Conservation (phyloP, 2,113 vertebrate species). For the Loxodonta africana region DNA sequence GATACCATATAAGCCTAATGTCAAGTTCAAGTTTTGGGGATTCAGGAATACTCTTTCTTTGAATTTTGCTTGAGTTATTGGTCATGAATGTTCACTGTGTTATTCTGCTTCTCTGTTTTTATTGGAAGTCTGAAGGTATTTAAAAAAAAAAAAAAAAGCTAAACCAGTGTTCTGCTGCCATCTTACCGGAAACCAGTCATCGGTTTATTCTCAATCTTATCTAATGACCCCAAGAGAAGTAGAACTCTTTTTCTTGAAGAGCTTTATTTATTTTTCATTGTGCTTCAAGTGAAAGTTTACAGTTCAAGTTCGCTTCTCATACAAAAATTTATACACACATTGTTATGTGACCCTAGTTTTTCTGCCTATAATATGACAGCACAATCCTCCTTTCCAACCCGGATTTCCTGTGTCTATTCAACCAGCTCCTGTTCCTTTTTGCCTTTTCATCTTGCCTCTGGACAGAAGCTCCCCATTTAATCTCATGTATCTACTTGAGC, state of each 20-base stretch:
- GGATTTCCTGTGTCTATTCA: no score
- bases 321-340: no score
- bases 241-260: conserved; percentile 42
- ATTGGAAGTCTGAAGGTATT: conserved; percentile 36
- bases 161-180: neutral
- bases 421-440: no score
- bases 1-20: neutral
- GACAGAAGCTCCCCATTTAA: no score
- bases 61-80: conserved; percentile 36
- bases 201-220: conserved; percentile 49
- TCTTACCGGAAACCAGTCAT: conserved; percentile 19
- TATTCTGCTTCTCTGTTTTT: conserved; percentile 52
- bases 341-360: no score
- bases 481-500: no score
- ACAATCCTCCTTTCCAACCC: no score
- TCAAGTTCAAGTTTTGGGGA: neutral
- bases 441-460: no score
- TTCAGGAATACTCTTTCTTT: conserved; percentile 11
- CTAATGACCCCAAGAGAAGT: neutral
- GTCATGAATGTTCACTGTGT: conserved; percentile 53
- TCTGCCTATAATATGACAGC: no score
- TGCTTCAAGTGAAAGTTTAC: no score
- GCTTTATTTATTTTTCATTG: neutral
- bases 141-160: neutral
- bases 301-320: no score